phyloP scores from a whole-genome alignment of 2,888 invertebrate species.

The Lamellibrachia columna region DNA sequence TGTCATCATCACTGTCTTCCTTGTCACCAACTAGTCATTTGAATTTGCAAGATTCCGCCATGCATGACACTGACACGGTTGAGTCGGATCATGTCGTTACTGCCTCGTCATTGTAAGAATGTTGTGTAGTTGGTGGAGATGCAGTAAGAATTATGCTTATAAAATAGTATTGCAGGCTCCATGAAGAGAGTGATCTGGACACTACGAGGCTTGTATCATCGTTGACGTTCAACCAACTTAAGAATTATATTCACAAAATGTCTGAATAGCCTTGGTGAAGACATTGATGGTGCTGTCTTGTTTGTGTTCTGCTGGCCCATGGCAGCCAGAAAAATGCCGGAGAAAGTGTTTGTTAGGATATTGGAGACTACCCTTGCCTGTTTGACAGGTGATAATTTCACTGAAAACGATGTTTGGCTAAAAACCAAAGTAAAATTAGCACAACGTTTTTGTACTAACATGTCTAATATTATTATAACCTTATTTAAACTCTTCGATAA shows the following conservation, averaged over 20 bases:
- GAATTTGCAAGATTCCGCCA: background rate
- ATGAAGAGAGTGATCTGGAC: background rate
- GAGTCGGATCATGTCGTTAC: background rate
- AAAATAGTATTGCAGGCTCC: background rate
- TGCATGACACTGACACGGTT: background rate
- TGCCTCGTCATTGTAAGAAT: background rate
- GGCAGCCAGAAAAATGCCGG: background rate
- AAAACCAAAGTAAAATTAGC: constrained; percentile 8
- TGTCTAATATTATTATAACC: background rate
- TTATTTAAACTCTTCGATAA: background rate
- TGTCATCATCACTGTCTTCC: background rate
- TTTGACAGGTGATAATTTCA: background rate
- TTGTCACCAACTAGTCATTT: constrained; percentile 5
- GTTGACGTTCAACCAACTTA: background rate
- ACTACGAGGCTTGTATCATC: background rate
- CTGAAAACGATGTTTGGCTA: background rate
- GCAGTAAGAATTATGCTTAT: background rate
- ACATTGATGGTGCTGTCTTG: background rate
- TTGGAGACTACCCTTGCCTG: background rate
- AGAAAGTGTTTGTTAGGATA: background rate
- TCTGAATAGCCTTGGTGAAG: background rate
- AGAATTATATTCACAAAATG: background rate
- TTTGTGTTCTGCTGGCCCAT: background rate
- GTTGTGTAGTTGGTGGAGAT: background rate
- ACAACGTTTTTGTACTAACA: background rate